Evolutionary conservation across 1,140 invertebrate genomes (phyloP), one percentile per base, ranked within the genome.

Genomic region (Trachelipus rathkii): DNA sequence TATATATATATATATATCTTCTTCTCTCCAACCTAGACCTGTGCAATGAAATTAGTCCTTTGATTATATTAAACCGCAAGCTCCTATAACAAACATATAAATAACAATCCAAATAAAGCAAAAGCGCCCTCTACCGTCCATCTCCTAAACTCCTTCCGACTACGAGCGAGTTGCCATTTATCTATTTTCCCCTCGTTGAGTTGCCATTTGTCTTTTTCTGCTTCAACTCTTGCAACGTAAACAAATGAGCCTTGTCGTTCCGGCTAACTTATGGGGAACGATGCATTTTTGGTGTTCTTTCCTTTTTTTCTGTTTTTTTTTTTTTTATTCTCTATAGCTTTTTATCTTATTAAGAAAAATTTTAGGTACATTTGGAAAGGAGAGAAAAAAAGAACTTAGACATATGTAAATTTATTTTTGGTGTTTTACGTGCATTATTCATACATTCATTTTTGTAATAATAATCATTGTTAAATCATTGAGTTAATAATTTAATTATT

Each of bases 91-190:
- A 2, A 60, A 60, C 50, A 60, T 60, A 60, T 60, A 60, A 60
- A 60, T 60, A 60, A 60, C 50, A 60, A 60, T 60, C 50, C 50
- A 60, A 60, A 60, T 60, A 60, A 60, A 60, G 50, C 50, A 60
- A 60, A 60, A 13, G 50, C 50, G 50, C 50, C 50, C 50, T 60
- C 50, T 60, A 60, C 50, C 50, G 50, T 60, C 50, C 50, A 60
- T 60, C n/a, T 60, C 50, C 50, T 60, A 60, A 60, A 60, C 50
- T 60, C 50, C 50, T 60, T 60, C 50, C 50, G 50, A 60, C 50
- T 60, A 13, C 50, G 11, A 60, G 50, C 19, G 50, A 60, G 50
- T 60, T 60, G 50, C n/a, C n/a, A 60, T 60, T 60, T 60, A 60
- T 60, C n/a, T 60, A 13, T 60, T 60, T 60, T 60, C n/a, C 50